phyloP scores from a whole-genome alignment of 2,888 invertebrate species.

The Sycophila texana region DNA sequence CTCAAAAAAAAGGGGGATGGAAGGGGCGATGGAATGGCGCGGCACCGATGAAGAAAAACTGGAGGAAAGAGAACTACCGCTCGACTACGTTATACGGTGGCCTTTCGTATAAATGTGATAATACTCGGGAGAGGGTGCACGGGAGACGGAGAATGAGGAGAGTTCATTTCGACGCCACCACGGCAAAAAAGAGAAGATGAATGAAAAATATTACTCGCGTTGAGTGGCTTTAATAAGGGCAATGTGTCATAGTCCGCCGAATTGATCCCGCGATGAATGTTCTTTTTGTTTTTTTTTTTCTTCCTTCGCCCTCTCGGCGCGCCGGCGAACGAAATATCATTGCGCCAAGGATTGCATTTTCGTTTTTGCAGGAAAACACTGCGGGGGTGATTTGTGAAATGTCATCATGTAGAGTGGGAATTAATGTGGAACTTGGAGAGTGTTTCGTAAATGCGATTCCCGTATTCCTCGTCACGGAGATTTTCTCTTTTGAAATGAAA shows the following conservation, averaged over 20 bases:
- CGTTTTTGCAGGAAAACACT: constrained; percentile 18
- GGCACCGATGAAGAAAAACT: neutral
- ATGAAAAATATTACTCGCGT: constrained; percentile 54
- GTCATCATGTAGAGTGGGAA: neutral
- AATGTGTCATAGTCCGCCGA: constrained; percentile 49
- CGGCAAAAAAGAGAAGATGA: constrained; percentile 40
- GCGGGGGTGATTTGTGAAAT: constrained; percentile 7
- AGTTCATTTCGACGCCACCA: constrained; percentile 42
- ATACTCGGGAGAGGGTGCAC: constrained; percentile 6
- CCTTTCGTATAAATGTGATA: constrained; percentile 44
- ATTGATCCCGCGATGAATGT: constrained; percentile 53
- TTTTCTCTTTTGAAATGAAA: no score
- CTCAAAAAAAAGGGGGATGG: constrained; percentile 8
- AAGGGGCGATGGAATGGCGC: neutral
- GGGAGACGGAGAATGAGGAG: constrained; percentile 11
- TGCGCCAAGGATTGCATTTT: constrained; percentile 35
- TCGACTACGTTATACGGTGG: constrained; percentile 17
- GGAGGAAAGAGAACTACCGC: neutral
- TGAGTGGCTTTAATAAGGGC: constrained; percentile 54
- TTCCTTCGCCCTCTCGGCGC: neutral
- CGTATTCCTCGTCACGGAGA: no score
- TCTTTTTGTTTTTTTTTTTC: constrained; percentile 32
- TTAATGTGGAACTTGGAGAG: neutral
- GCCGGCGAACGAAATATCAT: constrained; percentile 28
- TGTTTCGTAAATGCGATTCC: neutral